Evolutionary conservation across 2,797 vertebrate genomes (phyloP).

Genomic region (Lagocephalus sceleratus): DNA sequence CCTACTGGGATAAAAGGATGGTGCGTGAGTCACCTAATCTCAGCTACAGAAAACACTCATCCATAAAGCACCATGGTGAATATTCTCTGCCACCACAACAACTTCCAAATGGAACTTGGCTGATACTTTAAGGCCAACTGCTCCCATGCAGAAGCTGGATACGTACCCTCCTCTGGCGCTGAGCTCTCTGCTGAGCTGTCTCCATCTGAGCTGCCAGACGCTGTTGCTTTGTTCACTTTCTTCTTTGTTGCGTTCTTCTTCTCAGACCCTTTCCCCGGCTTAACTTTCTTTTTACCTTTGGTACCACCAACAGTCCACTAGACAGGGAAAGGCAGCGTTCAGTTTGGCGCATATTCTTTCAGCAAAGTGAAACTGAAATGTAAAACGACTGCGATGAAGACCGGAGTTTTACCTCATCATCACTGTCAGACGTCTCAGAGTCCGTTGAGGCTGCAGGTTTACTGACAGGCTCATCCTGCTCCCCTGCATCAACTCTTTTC

Average conservation of each 20-base stretch:
- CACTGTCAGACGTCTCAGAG: conserved; percentile 96
- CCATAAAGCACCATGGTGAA: conserved; percentile 1
- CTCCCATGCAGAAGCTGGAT: not conserved
- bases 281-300: conserved; percentile 96
- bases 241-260: conserved; percentile 92
- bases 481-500: conserved; percentile 93
- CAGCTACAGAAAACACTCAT: conserved; percentile 17
- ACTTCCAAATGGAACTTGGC: not conserved
- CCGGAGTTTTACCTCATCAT: conserved; percentile 83
- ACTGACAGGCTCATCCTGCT: conserved; percentile 89
- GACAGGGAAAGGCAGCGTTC: conserved; percentile 2
- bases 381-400: not conserved
- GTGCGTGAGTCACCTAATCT: conserved; percentile 52
- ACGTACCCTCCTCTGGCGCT: conserved; percentile 92
- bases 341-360: conserved; percentile 1
- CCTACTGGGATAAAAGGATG: conserved; percentile 34
- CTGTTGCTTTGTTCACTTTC: conserved; percentile 86
- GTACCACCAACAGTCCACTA: conserved; percentile 97
- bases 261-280: conserved; percentile 85
- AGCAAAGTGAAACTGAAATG: not conserved
- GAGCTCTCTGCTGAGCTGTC: conserved; percentile 95
- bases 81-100: not conserved
- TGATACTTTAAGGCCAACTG: too few species aligned
- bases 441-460: conserved; percentile 95
- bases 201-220: conserved; percentile 94